Conservation (phyloP, 2,888 invertebrate genomes). For the Troides oblongomaculatus region DNA sequence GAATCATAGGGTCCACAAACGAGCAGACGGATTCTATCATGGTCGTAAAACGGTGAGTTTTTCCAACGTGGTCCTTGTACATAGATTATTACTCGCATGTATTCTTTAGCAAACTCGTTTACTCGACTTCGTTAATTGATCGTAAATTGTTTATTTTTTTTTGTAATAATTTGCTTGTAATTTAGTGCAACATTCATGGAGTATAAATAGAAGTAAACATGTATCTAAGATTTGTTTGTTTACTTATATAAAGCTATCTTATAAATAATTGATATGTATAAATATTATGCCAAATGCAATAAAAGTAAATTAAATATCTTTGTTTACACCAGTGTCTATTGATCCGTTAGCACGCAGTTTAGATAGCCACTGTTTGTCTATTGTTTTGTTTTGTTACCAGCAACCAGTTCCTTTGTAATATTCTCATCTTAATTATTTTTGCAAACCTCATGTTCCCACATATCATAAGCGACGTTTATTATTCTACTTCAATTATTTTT, state of each 20-base stretch:
- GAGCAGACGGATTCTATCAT: slow-evolving; percentile 80
- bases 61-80: slow-evolving; percentile 37
- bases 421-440: neutral
- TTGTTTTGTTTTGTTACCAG: slow-evolving; percentile 20
- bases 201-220: neutral
- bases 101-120: slow-evolving; percentile 6
- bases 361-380: slow-evolving; percentile 13
- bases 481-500: too few relatives aligned
- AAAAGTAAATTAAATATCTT: slow-evolving; percentile 18
- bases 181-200: neutral
- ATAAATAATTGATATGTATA: neutral
- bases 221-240: slow-evolving; percentile 23
- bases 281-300: neutral
- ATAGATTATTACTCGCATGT: slow-evolving; percentile 12
- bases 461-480: neutral
- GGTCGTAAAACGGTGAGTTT: slow-evolving; percentile 79
- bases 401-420: slow-evolving; percentile 1
- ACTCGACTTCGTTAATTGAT: slow-evolving; percentile 3
- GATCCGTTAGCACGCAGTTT: slow-evolving; percentile 18
- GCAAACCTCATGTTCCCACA: too few relatives aligned
- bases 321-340: slow-evolving; percentile 24
- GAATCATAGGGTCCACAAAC: slow-evolving; percentile 80
- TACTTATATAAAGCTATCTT: slow-evolving; percentile 20
- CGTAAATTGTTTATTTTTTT: slow-evolving; percentile 7
- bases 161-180: neutral